Percentiles rank a stretch among this genome's conserved stretches.
phyloP scores from a whole-genome alignment of 92 coral and sea anemone species.

The Micromussa lordhowensis region DNA sequence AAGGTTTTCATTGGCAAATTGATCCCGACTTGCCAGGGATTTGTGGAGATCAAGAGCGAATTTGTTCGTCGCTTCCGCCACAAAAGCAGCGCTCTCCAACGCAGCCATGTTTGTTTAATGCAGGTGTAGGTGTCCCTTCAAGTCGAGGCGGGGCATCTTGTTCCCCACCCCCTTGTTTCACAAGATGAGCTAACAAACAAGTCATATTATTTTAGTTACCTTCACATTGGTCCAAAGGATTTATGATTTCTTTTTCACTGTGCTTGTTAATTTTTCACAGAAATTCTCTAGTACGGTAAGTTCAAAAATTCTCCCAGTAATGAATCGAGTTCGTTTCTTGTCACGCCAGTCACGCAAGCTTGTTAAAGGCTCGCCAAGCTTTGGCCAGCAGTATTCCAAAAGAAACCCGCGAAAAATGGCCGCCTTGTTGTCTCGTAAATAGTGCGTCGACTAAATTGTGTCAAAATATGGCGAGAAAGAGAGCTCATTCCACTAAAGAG shows the following conservation, averaged over 20 bases:
- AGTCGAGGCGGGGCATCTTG: too few species aligned
- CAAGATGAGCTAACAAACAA: too few species aligned
- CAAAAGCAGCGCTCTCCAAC: not conserved
- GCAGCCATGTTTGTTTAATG: conserved; percentile 1
- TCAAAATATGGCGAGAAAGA: conserved; percentile 33
- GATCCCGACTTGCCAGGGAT: conserved; percentile 26
- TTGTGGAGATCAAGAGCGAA: conserved; percentile 71
- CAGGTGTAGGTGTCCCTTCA: too few species aligned
- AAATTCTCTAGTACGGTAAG: too few species aligned
- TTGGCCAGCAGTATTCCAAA: not conserved
- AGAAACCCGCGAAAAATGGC: conserved; percentile 31
- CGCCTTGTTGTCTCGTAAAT: too few species aligned
- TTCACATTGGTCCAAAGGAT: too few species aligned
- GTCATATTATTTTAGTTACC: too few species aligned
- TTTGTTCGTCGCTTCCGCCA: conserved; percentile 53
- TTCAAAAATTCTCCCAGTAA: too few species aligned
- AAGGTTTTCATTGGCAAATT: conserved; percentile 56
- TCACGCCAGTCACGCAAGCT: not conserved
- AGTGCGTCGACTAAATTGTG: not conserved
- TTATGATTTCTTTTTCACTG: too few species aligned
- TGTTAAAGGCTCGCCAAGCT: too few species aligned
- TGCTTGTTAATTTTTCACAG: too few species aligned
- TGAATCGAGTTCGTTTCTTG: not conserved
- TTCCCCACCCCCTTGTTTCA: too few species aligned
- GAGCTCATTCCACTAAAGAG: not conserved